Percentiles rank a stretch among this genome's conserved stretches.
These are phyloP conservation scores for Hybos culiciformis DNA, from an alignment of 2,888 invertebrate genomes.

Conservation along the genomic window DNA sequence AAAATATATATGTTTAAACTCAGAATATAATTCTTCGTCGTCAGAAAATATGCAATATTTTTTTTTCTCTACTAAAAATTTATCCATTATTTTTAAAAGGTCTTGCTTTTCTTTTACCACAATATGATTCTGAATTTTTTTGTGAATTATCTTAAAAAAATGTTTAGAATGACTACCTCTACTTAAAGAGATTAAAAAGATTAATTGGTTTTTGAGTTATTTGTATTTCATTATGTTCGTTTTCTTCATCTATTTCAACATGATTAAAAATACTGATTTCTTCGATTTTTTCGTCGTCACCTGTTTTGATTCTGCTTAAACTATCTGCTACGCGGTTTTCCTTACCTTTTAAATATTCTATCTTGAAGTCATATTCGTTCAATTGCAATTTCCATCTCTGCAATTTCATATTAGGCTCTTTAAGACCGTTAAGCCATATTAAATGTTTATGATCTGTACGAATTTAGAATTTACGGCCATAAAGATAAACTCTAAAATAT, in stretches of 20 bases:
- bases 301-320: neutral
- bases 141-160: neutral
- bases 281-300: conserved; percentile 1
- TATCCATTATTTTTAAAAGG: conserved; percentile 1
- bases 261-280: too few species aligned
- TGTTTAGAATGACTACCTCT: neutral
- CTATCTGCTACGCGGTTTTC: neutral
- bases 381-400: too few species aligned
- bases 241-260: conserved; percentile 3
- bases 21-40: neutral
- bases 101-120: neutral
- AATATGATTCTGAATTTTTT: conserved; percentile 3
- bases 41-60: conserved; percentile 1
- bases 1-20: neutral
- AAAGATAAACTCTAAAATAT: too few species aligned
- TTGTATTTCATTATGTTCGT: neutral
- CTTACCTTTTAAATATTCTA: neutral
- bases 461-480: too few species aligned
- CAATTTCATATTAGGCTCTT: too few species aligned
- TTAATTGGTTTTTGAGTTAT: conserved; percentile 3
- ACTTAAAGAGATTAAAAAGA: conserved; percentile 2
- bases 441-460: too few species aligned
- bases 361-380: too few species aligned
- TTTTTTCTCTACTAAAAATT: conserved; percentile 2
- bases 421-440: too few species aligned